These are phyloP conservation scores for Valencia hispanica DNA, from an alignment of 2,797 vertebrate species.

Conservation along the genomic window DNA sequence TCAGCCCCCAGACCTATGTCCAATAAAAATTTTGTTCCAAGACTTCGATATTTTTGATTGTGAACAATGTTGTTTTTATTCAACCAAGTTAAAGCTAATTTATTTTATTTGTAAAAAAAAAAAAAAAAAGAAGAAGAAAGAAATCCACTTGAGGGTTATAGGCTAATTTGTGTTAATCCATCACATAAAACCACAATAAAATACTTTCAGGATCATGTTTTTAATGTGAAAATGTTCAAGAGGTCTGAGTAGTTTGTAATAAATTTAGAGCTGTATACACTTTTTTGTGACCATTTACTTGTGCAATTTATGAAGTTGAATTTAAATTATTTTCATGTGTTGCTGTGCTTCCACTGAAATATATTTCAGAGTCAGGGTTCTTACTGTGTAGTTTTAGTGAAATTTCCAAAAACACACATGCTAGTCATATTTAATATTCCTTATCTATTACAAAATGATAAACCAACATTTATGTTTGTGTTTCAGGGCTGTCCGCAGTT, in stretches of 20 bases:
- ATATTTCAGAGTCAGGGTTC: not conserved
- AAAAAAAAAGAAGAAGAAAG: no score
- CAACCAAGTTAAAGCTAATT: no score
- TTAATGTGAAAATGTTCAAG: not conserved
- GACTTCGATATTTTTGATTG: no score
- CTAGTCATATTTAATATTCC: not conserved
- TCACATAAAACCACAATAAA: no score
- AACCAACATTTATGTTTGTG: conserved; percentile 4
- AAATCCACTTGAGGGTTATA: no score
- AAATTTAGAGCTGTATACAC: not conserved
- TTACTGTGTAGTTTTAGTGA: not conserved
- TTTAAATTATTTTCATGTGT: not conserved
- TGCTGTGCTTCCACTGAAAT: not conserved
- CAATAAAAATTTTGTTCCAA: no score
- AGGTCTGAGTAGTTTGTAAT: not conserved
- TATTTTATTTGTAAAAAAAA: no score
- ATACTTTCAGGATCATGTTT: not conserved
- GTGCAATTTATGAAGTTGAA: not conserved
- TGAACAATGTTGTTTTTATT: no score
- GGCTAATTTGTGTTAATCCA: no score
- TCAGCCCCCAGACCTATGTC: no score
- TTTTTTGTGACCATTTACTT: not conserved
- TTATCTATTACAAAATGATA: conserved; percentile 5
- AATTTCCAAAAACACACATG: not conserved
- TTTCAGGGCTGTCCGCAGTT: conserved; percentile 94